Conservation (phyloP, 2,888 invertebrate genomes). For the Archips xylosteana region DNA sequence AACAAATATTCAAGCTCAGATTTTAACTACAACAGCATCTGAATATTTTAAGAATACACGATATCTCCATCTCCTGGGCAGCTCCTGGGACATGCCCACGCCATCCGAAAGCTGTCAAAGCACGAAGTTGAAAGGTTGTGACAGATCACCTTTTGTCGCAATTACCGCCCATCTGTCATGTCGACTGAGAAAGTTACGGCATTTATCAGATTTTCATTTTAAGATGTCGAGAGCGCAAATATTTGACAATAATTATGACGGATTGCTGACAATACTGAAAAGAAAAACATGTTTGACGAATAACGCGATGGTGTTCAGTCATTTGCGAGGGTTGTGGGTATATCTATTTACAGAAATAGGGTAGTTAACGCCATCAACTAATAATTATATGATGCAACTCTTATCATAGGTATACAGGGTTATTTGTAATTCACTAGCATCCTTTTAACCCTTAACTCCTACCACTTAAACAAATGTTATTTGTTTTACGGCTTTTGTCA, state of each 20-base stretch:
- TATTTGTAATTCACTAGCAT: no score
- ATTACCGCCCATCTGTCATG: constrained; percentile 3
- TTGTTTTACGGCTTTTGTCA: no score
- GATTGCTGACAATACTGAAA: not conserved
- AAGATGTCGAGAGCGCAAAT: constrained; percentile 1
- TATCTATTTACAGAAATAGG: no score
- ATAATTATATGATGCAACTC: no score
- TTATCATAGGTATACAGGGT: no score
- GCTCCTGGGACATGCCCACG: not conserved
- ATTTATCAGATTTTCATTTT: constrained; percentile 10
- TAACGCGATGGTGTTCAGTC: not conserved
- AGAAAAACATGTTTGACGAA: not conserved
- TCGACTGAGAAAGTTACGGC: not conserved
- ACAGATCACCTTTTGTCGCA: constrained; percentile 12
- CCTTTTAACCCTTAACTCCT: no score
- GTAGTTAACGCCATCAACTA: no score
- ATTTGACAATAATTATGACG: not conserved
- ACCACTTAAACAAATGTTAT: no score
- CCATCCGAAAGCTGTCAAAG: constrained; percentile 2
- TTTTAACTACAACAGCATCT: not conserved
- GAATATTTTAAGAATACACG: not conserved
- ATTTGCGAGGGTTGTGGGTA: not conserved
- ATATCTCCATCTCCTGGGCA: not conserved
- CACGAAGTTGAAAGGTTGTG: constrained; percentile 10
- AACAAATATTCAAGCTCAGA: no score